Conservation (phyloP, 1,140 invertebrate species). For the Drosophila novamexicana region DNA sequence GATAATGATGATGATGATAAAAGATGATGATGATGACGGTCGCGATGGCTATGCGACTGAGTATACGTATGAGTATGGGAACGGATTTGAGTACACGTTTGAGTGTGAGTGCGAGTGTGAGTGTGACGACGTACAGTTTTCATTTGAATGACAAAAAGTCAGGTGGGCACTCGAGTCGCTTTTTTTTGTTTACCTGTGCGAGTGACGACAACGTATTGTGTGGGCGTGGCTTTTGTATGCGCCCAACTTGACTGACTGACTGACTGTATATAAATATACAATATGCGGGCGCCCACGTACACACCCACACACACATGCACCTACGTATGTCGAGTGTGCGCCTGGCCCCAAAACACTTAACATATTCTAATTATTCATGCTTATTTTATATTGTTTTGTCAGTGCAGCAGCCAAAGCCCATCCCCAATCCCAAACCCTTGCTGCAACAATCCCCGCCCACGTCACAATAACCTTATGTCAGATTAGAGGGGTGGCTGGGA, state of each 20-base stretch:
- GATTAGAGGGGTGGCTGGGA: not conserved
- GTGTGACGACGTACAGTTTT: slow-evolving; percentile 79
- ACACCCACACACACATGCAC: not conserved
- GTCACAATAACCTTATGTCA: slow-evolving; percentile 27
- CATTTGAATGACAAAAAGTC: slow-evolving; percentile 84
- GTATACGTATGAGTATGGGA: not conserved
- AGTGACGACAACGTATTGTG: slow-evolving; percentile 37
- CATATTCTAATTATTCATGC: slow-evolving; percentile 84
- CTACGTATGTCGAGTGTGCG: slow-evolving; percentile 38
- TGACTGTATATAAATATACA: slow-evolving; percentile 78
- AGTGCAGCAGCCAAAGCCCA: slow-evolving; percentile 36
- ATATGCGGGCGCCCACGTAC: slow-evolving; percentile 60
- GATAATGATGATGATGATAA: slow-evolving; percentile 11
- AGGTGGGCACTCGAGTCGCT: slow-evolving; percentile 77
- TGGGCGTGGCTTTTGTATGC: slow-evolving; percentile 57
- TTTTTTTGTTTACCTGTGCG: slow-evolving; percentile 12
- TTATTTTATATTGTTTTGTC: slow-evolving; percentile 82
- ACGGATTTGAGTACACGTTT: slow-evolving; percentile 12
- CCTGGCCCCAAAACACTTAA: slow-evolving; percentile 76
- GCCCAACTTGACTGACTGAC: slow-evolving; percentile 72
- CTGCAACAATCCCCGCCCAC: not conserved
- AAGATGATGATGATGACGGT: slow-evolving; percentile 7
- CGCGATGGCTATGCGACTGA: not conserved
- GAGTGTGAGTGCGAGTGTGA: slow-evolving; percentile 22
- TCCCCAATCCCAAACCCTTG: not conserved